Base-by-base conservation (phyloP, 2,888 invertebrate species). In the Yponomeuta sedellus region DNA sequence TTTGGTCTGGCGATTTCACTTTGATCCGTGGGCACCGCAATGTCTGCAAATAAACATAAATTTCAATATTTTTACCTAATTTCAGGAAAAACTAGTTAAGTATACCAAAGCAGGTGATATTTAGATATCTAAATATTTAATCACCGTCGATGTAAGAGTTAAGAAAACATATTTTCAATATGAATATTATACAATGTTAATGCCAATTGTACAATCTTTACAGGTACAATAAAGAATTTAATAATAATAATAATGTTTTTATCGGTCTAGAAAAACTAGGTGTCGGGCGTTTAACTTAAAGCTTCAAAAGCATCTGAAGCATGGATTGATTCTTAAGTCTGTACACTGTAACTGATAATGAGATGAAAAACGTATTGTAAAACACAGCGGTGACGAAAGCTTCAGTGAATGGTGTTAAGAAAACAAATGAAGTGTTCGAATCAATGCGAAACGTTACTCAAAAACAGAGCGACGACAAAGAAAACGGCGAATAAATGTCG, bases 401-500 rank as follows among this genome's bases (percentile, higher is more conserved):
- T 75, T 70, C 67, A 69, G 75, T 79, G 77, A 12, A 79, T 83
- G 77, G 74, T 66, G 58, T 34, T 39, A 74, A 75, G 80, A 82
- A 71, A 63, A 75, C 82, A 83, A 71, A 75, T 83, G 82, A 81
- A 80, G 76, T 79, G 71, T 79, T 72, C 78, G 87, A 88, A 86
- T 90, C 91, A 89, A 90, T 88, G 91, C 91, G 91, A 91, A 91
- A 91, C 91, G 79, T 90, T 90, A 89, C 90, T 83, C 88, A 84
- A 87, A 83, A 52, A 52, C 16, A 52, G 12, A 52, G 44, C 16
- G 44, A 16, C 16, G 16, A 52, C 16, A 52, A 52, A 52, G 44
- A 52, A 52, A 52, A 52, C 5, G 12, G 44, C 44, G 44, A 52
- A 52, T 52, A 12, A 82, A 82, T 79, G 77, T 77, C 72, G 75